Evolutionary conservation across 2,888 invertebrate genomes (phyloP), one percentile per base, ranked within the genome.

Genomic region (Silvanus unidentatus): DNA sequence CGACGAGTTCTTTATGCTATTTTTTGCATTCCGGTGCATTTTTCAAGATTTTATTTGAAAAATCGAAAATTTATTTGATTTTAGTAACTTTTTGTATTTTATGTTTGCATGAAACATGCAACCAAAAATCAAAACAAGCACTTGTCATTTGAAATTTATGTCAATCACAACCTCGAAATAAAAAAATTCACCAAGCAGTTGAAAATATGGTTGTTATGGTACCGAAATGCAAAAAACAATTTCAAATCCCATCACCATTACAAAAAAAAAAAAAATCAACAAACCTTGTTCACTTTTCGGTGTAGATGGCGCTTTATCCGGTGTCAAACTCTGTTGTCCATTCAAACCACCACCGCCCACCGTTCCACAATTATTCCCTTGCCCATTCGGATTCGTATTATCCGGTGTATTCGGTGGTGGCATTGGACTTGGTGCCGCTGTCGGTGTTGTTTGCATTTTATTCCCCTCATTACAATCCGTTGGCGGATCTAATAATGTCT

Each of bases 401-500:
- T 61, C 63, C 1, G 63, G 62, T 1, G 63, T 64, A 44, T 54
- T 60, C 4, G 61, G 58, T 2, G 59, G 60, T 1, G 59, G 57
- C 58, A 58, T 57, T 0, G 70, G 69, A 51, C 66, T 66, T 10
- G 78, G 76, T 15, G 37, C 15, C 10, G 81, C 76, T 10, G 79
- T 76, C 71, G 78, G 77, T 6, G 79, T 77, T 53, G 75, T 78
- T 35, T 75, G 70, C n/a, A 75, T 62, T 29, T 62, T 57, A 9
- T 66, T 58, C 46, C 63, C 58, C 43, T 71, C 69, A n/a, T 62
- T 52, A 40, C 63, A 64, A 46, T 82, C 82, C 51, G 80, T 80
- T 1, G 80, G 78, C 16, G 81, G 79, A 67, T 87, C 86, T 44
- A 88, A 73, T 35, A 88, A 70, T 39, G 81, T 82, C 58, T 82